phyloP scores from a whole-genome alignment of 1,140 invertebrate species.

The Vanessa tameamea region DNA sequence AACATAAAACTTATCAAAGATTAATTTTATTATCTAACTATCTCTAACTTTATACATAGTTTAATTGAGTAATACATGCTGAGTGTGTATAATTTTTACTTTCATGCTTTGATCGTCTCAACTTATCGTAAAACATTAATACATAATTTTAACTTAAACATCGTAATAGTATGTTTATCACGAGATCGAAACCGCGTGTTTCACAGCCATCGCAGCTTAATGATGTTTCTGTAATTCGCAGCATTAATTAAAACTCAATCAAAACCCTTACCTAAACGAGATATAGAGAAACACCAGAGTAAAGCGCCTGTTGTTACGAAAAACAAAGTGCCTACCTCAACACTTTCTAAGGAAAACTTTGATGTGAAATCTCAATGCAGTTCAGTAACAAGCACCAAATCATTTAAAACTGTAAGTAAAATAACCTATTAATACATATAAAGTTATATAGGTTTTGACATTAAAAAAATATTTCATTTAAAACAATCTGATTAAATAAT shows the following conservation, averaged over 20 bases:
- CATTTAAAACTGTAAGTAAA: slow-evolving; percentile 65
- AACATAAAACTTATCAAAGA: too few relatives aligned
- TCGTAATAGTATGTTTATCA: too few relatives aligned
- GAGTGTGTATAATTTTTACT: too few relatives aligned
- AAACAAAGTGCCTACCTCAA: slow-evolving; percentile 37
- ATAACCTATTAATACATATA: not conserved
- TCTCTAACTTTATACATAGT: too few relatives aligned
- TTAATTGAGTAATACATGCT: too few relatives aligned
- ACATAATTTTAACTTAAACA: too few relatives aligned
- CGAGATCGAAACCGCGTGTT: not conserved
- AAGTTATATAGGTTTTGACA: too few relatives aligned
- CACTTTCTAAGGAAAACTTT: slow-evolving; percentile 42
- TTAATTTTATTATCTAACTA: too few relatives aligned
- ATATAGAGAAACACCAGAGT: slow-evolving; percentile 41
- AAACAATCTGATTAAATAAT: not conserved
- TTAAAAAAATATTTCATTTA: too few relatives aligned
- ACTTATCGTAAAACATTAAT: too few relatives aligned
- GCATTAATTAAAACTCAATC: slow-evolving; percentile 34
- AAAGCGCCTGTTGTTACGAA: slow-evolving; percentile 26
- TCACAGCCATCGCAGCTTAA: too few relatives aligned
- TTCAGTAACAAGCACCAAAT: slow-evolving; percentile 56
- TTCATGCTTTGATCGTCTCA: not conserved
- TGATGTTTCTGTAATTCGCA: slow-evolving; percentile 3
- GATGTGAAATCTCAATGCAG: slow-evolving; percentile 64
- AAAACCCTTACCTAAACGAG: slow-evolving; percentile 47